These are phyloP conservation scores for Hylia prasina DNA, from an alignment of 2,113 vertebrate species.

Conservation along the genomic window DNA sequence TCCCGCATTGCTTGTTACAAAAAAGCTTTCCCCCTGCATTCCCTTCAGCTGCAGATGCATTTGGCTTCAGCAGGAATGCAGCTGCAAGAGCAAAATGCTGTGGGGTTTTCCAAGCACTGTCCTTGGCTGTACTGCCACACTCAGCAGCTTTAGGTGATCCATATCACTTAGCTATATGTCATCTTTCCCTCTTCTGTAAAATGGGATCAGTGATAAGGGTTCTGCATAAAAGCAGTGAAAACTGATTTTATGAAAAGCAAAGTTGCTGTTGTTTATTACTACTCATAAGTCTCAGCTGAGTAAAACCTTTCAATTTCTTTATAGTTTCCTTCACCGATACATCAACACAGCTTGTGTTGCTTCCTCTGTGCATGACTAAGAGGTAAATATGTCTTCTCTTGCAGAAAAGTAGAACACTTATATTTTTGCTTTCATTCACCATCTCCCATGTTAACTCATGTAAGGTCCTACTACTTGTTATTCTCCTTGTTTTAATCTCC, in stretches of 20 bases:
- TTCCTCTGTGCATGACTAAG: background rate
- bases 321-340: background rate
- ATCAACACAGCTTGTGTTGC: background rate
- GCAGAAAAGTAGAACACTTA: background rate
- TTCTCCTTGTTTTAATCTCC: background rate
- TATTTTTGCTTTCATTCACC: background rate
- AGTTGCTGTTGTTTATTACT: background rate
- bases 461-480: background rate
- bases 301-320: background rate
- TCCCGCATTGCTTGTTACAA: background rate
- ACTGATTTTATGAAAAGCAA: background rate
- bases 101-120: background rate
- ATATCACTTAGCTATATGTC: background rate
- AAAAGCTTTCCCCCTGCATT: background rate
- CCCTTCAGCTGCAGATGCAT: rapidly evolving
- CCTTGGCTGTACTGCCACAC: background rate
- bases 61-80: background rate
- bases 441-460: background rate
- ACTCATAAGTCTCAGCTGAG: background rate
- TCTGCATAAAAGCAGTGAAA: background rate
- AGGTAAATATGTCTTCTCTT: background rate
- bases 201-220: background rate
- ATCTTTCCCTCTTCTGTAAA: background rate
- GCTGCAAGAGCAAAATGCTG: background rate
- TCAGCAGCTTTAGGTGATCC: background rate